Conservation (phyloP, 2,888 invertebrate species). For the Masnerella sp. region DNA sequence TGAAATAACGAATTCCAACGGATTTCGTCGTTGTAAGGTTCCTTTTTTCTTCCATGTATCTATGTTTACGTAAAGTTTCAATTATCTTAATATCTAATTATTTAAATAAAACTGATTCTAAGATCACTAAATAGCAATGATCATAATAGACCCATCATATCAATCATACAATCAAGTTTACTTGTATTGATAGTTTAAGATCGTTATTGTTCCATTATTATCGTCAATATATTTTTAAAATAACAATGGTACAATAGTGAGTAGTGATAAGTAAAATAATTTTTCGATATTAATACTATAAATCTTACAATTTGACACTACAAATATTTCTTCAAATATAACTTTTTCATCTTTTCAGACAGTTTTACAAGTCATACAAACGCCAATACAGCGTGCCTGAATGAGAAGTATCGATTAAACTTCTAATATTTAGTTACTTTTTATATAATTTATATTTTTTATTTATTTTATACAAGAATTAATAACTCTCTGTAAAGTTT, state of each 20-base stretch:
- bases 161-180: conserved; percentile 73
- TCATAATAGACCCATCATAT: conserved; percentile 72
- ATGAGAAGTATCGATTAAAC: conserved; percentile 6
- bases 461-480: conserved; percentile 19
- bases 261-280: conserved; percentile 34
- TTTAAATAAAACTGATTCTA: conserved; percentile 73
- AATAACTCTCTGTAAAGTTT: conserved; percentile 2
- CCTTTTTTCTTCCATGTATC: conserved; percentile 17
- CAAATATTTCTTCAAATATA: conserved; percentile 19
- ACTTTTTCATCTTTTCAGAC: conserved; percentile 35
- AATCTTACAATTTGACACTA: conserved; percentile 32
- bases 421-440: conserved; percentile 16
- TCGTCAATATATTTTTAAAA: conserved; percentile 19
- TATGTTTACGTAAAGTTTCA: conserved; percentile 67
- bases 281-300: conserved; percentile 34
- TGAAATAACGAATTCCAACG: conserved; percentile 14
- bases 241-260: conserved; percentile 41
- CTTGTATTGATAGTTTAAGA: conserved; percentile 59
- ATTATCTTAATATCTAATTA: conserved; percentile 73
- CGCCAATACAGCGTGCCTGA: conserved; percentile 36
- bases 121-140: conserved; percentile 64
- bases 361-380: conserved; percentile 34
- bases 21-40: conserved; percentile 27
- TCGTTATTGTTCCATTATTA: conserved; percentile 43
- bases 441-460: conserved; percentile 21